Evolutionary conservation across 2,113 vertebrate species (phyloP).

Genomic region (Zosterops borbonicus): DNA sequence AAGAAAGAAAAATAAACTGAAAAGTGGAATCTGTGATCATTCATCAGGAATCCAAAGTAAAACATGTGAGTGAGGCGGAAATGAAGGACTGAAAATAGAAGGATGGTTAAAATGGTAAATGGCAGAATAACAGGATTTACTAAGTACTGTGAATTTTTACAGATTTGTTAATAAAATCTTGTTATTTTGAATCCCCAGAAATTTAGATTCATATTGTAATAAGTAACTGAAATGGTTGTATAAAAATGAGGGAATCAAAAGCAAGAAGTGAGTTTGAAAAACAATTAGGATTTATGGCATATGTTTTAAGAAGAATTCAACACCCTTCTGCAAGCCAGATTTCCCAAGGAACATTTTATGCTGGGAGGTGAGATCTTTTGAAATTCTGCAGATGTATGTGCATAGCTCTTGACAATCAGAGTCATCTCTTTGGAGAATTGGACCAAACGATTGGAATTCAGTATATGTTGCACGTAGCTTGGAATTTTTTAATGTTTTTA

Average conservation of each 20-base stretch:
- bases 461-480: not conserved
- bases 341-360: not conserved
- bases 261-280: constrained; percentile 15
- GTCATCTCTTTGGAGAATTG: not conserved
- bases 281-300: not conserved
- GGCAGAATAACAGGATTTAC: constrained; percentile 51
- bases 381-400: not conserved
- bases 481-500: not conserved
- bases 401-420: not conserved
- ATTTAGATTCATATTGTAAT: not conserved
- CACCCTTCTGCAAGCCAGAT: not conserved
- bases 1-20: constrained; percentile 61
- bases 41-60: constrained; percentile 55
- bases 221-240: not conserved
- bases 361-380: not conserved
- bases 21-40: constrained; percentile 48
- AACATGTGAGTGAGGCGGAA: constrained; percentile 56
- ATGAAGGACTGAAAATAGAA: constrained; percentile 57
- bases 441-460: not conserved
- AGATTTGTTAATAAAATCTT: constrained; percentile 1
- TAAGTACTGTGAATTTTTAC: constrained; percentile 22
- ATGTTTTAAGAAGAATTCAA: constrained; percentile 30
- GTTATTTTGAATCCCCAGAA: not conserved
- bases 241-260: not conserved
- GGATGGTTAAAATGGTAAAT: constrained; percentile 28